Evolutionary conservation across 2,888 invertebrate genomes (phyloP).

Genomic region (Argyresthia albistria): DNA sequence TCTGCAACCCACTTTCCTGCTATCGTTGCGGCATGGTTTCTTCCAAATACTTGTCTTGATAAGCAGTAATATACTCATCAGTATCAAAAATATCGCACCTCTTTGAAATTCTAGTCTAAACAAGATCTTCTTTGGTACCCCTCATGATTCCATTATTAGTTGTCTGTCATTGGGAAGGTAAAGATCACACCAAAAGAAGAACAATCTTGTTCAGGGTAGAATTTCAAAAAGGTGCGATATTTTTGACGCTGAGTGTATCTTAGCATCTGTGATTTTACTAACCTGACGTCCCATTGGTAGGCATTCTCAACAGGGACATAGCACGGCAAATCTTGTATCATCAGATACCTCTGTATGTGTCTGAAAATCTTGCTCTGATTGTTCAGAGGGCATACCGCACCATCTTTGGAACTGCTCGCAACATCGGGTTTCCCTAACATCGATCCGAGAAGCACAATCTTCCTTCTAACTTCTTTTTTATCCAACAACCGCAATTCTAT

Average conservation of each 20-base stretch:
- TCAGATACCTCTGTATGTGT: slow-evolving; percentile 35
- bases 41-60: neutral
- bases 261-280: too few relatives aligned
- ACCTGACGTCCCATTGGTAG: slow-evolving; percentile 53
- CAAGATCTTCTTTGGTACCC: too few relatives aligned
- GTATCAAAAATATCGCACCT: too few relatives aligned
- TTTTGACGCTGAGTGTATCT: too few relatives aligned
- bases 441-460: neutral
- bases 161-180: too few relatives aligned
- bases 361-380: slow-evolving; percentile 13
- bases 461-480: neutral
- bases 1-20: too few relatives aligned
- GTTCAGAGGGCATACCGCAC: slow-evolving; percentile 13
- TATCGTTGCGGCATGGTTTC: too few relatives aligned
- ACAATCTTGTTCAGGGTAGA: too few relatives aligned
- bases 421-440: neutral
- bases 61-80: neutral
- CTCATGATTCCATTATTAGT: too few relatives aligned
- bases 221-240: too few relatives aligned
- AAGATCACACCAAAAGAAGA: too few relatives aligned
- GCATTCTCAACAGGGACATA: slow-evolving; percentile 50
- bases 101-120: too few relatives aligned
- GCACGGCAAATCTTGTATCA: slow-evolving; percentile 40
- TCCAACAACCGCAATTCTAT: slow-evolving; percentile 14
- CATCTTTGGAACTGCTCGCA: neutral